Evolutionary conservation across 2,113 vertebrate genomes (phyloP).

Genomic region (Saimiri boliviensis): DNA sequence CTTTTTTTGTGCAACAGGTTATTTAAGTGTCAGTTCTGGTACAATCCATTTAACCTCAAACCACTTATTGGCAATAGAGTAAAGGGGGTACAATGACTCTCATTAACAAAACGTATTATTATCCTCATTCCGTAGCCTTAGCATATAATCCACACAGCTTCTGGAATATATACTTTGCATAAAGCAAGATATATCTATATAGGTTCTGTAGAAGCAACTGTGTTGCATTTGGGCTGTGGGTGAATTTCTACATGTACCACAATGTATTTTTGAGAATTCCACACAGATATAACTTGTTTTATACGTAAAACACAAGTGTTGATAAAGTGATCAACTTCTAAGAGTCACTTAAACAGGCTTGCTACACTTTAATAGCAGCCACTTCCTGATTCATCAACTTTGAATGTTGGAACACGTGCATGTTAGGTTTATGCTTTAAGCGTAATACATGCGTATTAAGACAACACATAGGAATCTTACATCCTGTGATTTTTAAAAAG

Average conservation of each 20-base stretch:
- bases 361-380: not conserved
- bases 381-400: not conserved
- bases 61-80: not conserved
- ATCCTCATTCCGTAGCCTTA: not conserved
- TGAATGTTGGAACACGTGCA: not conserved
- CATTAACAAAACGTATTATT: not conserved
- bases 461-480: not conserved
- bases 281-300: not conserved
- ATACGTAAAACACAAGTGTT: not conserved
- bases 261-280: not conserved
- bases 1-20: not conserved
- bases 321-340: not conserved
- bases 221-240: not conserved
- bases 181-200: accelerated
- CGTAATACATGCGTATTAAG: accelerated
- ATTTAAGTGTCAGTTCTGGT: not conserved
- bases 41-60: not conserved
- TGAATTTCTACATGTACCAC: not conserved
- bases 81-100: not conserved
- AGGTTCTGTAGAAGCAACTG: not conserved
- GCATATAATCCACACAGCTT: accelerated
- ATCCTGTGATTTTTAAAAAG: not conserved
- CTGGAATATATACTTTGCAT: accelerated
- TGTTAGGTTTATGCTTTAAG: not conserved
- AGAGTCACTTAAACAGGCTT: not conserved